phyloP scores from a whole-genome alignment of 2,797 vertebrate genomes.

The Tenualosa ilisha region DNA sequence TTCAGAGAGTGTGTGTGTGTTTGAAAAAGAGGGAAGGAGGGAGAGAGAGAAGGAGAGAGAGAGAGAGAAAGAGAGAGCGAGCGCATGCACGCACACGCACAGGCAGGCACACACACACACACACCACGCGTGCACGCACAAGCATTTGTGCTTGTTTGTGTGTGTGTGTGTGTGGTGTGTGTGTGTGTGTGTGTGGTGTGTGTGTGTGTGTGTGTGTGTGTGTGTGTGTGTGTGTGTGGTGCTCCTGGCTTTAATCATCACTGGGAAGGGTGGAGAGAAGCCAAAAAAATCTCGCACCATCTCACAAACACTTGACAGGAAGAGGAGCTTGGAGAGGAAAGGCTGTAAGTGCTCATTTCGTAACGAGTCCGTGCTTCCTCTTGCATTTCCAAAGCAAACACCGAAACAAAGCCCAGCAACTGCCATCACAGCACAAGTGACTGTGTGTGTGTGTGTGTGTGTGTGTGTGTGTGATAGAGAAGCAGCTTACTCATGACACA shows the following conservation, averaged over 20 bases:
- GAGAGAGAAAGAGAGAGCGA: not conserved
- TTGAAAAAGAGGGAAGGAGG: too few relatives aligned
- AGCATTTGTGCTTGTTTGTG: not conserved
- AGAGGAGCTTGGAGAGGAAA: constrained; percentile 52
- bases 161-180: not conserved
- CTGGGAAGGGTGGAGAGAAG: not conserved
- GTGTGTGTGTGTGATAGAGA: constrained; percentile 8
- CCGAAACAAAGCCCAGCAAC: constrained; percentile 54
- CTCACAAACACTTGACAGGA: constrained; percentile 22
- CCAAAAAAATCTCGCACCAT: not conserved
- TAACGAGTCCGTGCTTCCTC: constrained; percentile 63
- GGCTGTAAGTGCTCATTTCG: constrained; percentile 50
- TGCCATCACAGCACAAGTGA: constrained; percentile 50
- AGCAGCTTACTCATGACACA: constrained; percentile 42
- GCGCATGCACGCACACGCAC: too few relatives aligned
- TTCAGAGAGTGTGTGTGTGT: not conserved
- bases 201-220: not conserved
- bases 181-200: not conserved
- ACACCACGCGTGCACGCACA: too few relatives aligned
- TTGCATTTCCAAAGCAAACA: constrained; percentile 46
- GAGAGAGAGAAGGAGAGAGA: not conserved
- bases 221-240: not conserved
- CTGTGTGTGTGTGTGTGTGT: constrained; percentile 38
- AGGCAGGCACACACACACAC: too few relatives aligned
- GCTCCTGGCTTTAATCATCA: not conserved